Conservation (phyloP, 1,140 invertebrate genomes). For the Mamestra configurata region DNA sequence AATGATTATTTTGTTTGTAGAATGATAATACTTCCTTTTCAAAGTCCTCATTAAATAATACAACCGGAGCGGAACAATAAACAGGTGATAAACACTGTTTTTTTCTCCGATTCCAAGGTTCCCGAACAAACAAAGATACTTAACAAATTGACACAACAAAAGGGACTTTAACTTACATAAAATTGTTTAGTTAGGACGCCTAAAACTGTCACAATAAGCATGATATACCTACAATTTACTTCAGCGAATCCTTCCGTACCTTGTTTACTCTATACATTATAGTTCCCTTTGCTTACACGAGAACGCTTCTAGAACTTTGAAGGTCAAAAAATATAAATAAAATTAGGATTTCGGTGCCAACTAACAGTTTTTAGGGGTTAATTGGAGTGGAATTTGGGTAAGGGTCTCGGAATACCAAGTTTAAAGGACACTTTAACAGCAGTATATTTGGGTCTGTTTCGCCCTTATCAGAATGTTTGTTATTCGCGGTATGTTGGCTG, state of each 20-base stretch:
- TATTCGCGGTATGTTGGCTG: slow-evolving; percentile 14
- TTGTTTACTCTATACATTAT: slow-evolving; percentile 36
- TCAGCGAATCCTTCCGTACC: slow-evolving; percentile 23
- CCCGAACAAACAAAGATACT: slow-evolving; percentile 17
- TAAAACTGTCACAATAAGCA: slow-evolving; percentile 38
- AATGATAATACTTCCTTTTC: not conserved
- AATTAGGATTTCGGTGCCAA: slow-evolving; percentile 40
- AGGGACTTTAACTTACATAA: slow-evolving; percentile 31
- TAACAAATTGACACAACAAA: slow-evolving; percentile 35
- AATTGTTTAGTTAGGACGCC: slow-evolving; percentile 38
- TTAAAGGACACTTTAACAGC: slow-evolving; percentile 21
- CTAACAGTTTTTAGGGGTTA: slow-evolving; percentile 49
- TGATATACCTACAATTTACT: slow-evolving; percentile 40
- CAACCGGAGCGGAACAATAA: slow-evolving; percentile 32
- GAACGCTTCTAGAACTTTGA: slow-evolving; percentile 47
- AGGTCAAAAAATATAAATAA: slow-evolving; percentile 51
- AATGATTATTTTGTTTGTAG: slow-evolving; percentile 19
- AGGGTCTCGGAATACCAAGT: slow-evolving; percentile 30
- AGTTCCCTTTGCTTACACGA: slow-evolving; percentile 39
- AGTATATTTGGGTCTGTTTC: slow-evolving; percentile 23
- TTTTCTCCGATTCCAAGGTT: slow-evolving; percentile 6
- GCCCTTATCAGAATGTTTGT: slow-evolving; percentile 43
- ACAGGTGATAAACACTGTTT: slow-evolving; percentile 32
- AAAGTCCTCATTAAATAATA: slow-evolving; percentile 33
- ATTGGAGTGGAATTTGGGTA: slow-evolving; percentile 43